These are phyloP conservation scores for Masnerella sp. DNA, from an alignment of 2,888 invertebrate genomes.

Conservation along the genomic window DNA sequence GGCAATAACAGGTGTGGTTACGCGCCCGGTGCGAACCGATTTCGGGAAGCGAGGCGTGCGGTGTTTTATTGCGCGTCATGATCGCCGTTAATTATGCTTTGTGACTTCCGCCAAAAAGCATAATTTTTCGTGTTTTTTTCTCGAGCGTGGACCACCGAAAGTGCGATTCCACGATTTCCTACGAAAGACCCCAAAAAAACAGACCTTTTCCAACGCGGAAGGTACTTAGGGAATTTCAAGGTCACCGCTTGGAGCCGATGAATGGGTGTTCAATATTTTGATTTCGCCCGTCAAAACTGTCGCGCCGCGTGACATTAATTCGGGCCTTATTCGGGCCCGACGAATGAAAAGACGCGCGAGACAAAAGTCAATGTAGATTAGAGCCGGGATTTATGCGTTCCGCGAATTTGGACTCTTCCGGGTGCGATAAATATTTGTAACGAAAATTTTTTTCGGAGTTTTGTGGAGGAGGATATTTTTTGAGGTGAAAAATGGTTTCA, in stretches of 20 bases:
- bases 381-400: too few species aligned
- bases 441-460: too few species aligned
- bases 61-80: slow-evolving; percentile 42
- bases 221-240: slow-evolving; percentile 58
- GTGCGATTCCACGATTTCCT: too few species aligned
- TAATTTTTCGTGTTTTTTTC: slow-evolving; percentile 28
- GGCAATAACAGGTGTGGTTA: slow-evolving; percentile 43
- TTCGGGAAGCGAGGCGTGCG: slow-evolving; percentile 38
- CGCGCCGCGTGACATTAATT: slow-evolving; percentile 42
- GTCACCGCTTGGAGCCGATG: slow-evolving; percentile 35
- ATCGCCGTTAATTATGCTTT: slow-evolving; percentile 39
- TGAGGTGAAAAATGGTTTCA: too few species aligned
- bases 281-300: slow-evolving; percentile 52
- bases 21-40: too few species aligned
- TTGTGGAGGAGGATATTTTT: too few species aligned
- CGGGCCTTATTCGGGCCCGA: too few species aligned
- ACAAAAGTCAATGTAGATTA: too few species aligned
- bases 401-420: too few species aligned
- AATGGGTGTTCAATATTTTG: slow-evolving; percentile 57
- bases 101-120: slow-evolving; percentile 7
- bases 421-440: too few species aligned
- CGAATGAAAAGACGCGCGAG: too few species aligned
- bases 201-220: slow-evolving; percentile 48
- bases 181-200: too few species aligned
- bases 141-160: slow-evolving; percentile 55